Evolutionary conservation across 2,113 vertebrate genomes (phyloP).

Genomic region (Burhinus bistriatus): DNA sequence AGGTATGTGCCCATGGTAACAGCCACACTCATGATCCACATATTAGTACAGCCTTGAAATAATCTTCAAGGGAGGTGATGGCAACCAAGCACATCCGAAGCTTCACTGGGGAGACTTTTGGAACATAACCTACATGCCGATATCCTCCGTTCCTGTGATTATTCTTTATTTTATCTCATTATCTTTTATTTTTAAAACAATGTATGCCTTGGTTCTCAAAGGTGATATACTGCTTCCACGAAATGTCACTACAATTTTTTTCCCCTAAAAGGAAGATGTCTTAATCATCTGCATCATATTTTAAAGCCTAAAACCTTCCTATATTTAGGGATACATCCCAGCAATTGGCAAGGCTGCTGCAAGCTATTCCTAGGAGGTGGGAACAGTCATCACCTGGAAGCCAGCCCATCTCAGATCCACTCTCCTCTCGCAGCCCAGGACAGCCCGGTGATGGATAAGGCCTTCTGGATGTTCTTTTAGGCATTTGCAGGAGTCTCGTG

Average conservation of each 20-base stretch:
- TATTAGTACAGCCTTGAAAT: conserved; percentile 15
- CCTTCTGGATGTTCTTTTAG: background rate
- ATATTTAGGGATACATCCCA: conserved; percentile 14
- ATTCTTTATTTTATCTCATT: background rate
- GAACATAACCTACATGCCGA: background rate
- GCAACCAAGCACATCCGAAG: background rate
- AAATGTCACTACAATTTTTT: background rate
- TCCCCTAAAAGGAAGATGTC: conserved; percentile 29
- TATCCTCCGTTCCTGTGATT: background rate
- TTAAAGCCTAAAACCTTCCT: background rate
- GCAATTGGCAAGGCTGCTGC: conserved; percentile 25
- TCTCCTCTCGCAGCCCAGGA: background rate
- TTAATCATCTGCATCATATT: background rate
- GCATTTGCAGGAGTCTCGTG: background rate
- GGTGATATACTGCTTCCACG: background rate
- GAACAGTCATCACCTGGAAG: conserved; percentile 5
- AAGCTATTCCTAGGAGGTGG: background rate
- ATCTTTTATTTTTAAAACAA: background rate
- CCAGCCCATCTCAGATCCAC: background rate
- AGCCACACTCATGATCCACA: background rate
- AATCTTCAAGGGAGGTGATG: background rate
- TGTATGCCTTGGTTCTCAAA: background rate
- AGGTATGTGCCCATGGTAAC: conserved; percentile 48
- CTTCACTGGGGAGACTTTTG: background rate
- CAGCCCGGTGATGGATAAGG: background rate